phyloP scores from a whole-genome alignment of 2,888 invertebrate species.

The Brenthis hecate region DNA sequence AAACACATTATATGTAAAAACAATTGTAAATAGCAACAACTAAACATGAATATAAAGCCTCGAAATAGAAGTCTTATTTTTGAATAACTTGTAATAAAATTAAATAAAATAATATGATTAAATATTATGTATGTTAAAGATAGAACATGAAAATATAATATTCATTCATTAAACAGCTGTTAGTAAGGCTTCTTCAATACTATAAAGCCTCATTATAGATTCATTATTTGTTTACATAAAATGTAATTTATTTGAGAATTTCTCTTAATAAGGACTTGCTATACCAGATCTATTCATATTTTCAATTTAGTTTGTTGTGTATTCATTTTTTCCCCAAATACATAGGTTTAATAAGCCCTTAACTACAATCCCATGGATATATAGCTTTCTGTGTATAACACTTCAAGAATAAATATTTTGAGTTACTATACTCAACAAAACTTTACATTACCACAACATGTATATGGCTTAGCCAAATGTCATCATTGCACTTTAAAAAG shows the following conservation, averaged over 20 bases:
- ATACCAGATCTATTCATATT: constrained; percentile 17
- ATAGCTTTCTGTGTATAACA: constrained; percentile 70
- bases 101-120: constrained; percentile 60
- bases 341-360: constrained; percentile 33
- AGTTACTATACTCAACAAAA: constrained; percentile 59
- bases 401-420: constrained; percentile 66
- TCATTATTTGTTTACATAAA: constrained; percentile 17
- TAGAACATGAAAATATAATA: constrained; percentile 34
- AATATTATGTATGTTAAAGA: constrained; percentile 37
- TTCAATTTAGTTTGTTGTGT: constrained; percentile 8
- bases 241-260: constrained; percentile 14
- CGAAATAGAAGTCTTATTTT: constrained; percentile 62
- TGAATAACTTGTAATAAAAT: constrained; percentile 62
- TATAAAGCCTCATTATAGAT: constrained; percentile 13
- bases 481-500: constrained; percentile 70
- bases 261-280: constrained; percentile 16
- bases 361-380: constrained; percentile 43
- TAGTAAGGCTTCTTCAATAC: constrained; percentile 14
- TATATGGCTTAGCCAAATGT: constrained; percentile 73
- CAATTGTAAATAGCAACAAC: constrained; percentile 79
- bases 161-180: constrained; percentile 26
- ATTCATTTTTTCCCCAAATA: constrained; percentile 8
- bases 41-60: constrained; percentile 65
- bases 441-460: constrained; percentile 65
- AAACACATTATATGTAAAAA: constrained; percentile 66